phyloP scores from a whole-genome alignment of 2,113 vertebrate genomes.

The Cheilinus undulatus region DNA sequence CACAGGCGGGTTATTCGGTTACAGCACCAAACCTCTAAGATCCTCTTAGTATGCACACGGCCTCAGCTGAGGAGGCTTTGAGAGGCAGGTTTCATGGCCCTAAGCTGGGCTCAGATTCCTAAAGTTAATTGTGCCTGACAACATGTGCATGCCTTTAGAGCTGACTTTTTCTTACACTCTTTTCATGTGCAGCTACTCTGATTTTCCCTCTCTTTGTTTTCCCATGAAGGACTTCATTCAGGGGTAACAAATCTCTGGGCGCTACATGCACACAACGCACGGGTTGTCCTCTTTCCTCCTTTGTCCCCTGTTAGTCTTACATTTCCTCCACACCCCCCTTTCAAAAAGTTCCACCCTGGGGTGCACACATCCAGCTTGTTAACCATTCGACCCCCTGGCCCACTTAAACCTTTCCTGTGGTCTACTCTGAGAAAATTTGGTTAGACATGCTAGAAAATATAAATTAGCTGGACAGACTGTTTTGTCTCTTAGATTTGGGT shows the following conservation, averaged over 20 bases:
- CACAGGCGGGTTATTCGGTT: conserved; percentile 36
- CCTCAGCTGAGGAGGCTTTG: conserved; percentile 27
- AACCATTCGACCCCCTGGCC: conserved; percentile 44
- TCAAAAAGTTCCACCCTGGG: background rate
- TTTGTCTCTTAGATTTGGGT: conserved; percentile 4
- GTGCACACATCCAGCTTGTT: conserved; percentile 22
- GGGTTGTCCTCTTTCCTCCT: background rate
- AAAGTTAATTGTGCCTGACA: conserved; percentile 51
- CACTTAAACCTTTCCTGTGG: conserved; percentile 49
- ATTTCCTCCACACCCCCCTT: conserved; percentile 13
- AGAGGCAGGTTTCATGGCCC: conserved; percentile 35
- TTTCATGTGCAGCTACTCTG: background rate
- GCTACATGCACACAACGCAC: background rate
- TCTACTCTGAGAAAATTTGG: conserved; percentile 29
- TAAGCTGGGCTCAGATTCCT: conserved; percentile 34
- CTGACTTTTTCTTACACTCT: background rate
- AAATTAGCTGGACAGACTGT: conserved; percentile 30
- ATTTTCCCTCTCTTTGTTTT: conserved; percentile 16
- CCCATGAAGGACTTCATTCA: background rate
- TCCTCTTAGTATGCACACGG: conserved; percentile 23
- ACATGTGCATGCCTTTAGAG: conserved; percentile 15
- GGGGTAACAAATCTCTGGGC: background rate
- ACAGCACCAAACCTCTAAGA: conserved; percentile 39
- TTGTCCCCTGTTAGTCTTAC: conserved; percentile 5
- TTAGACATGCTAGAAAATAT: conserved; percentile 43